Evolutionary conservation across 2,888 invertebrate species (phyloP).

Genomic region (Tricholauxania praeusta): DNA sequence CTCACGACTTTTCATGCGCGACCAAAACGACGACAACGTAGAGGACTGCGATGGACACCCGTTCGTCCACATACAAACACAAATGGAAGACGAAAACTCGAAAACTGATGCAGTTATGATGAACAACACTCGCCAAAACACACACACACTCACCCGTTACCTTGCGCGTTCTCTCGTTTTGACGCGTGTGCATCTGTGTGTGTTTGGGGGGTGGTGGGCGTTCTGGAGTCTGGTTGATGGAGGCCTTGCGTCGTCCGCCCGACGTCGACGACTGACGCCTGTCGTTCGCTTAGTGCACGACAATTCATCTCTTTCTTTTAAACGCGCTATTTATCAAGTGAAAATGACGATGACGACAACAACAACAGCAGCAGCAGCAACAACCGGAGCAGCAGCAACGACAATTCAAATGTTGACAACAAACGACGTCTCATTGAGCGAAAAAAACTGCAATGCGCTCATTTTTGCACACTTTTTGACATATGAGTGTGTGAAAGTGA

Average conservation of each 20-base stretch:
- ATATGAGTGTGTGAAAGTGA: slow-evolving; percentile 36
- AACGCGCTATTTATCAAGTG: slow-evolving; percentile 66
- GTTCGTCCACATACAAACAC: slow-evolving; percentile 8
- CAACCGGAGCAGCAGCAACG: slow-evolving; percentile 40
- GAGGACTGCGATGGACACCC: slow-evolving; percentile 35
- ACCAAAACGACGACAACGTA: slow-evolving; percentile 36
- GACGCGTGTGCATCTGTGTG: slow-evolving; percentile 13
- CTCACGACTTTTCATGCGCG: slow-evolving; percentile 31
- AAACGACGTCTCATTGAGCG: slow-evolving; percentile 21
- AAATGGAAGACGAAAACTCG: slow-evolving; percentile 1
- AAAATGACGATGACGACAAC: slow-evolving; percentile 61
- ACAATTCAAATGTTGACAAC: slow-evolving; percentile 31
- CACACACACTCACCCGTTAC: slow-evolving; percentile 32
- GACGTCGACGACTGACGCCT: slow-evolving; percentile 26
- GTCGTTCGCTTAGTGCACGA: slow-evolving; percentile 57
- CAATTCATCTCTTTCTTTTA: slow-evolving; percentile 67
- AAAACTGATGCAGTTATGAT: slow-evolving; percentile 34
- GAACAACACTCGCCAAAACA: slow-evolving; percentile 23
- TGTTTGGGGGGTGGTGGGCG: slow-evolving; percentile 16
- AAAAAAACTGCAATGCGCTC: slow-evolving; percentile 42
- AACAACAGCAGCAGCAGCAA: slow-evolving; percentile 43
- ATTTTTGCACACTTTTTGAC: slow-evolving; percentile 38
- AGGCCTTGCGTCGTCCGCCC: background rate
- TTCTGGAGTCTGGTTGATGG: background rate
- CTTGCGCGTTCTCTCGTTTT: slow-evolving; percentile 25